phyloP scores from a whole-genome alignment of 2,888 invertebrate species.

The Hydrotaea cyrtoneurina region DNA sequence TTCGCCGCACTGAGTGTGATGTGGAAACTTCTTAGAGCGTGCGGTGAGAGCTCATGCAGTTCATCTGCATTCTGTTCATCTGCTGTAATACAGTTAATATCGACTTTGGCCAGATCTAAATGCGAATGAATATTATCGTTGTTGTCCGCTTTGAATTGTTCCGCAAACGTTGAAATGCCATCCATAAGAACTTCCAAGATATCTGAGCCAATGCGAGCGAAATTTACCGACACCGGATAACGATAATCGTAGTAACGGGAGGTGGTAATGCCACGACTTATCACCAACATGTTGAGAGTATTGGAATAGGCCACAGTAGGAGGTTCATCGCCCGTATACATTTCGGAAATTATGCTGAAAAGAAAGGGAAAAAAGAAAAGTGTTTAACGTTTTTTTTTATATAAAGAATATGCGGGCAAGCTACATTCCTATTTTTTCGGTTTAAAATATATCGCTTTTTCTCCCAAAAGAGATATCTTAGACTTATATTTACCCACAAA shows the following conservation, averaged over 20 bases:
- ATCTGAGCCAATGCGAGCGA: constrained; percentile 79
- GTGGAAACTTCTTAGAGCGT: constrained; percentile 76
- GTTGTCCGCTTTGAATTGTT: constrained; percentile 76
- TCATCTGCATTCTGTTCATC: constrained; percentile 71
- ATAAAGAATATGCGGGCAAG: too few species aligned
- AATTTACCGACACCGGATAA: constrained; percentile 79
- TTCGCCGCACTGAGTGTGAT: constrained; percentile 77
- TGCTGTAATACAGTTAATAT: constrained; percentile 72
- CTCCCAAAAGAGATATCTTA: too few species aligned
- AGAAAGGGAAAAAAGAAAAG: background rate
- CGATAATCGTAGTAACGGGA: constrained; percentile 78
- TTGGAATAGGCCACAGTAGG: constrained; percentile 77
- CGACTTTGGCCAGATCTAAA: constrained; percentile 73
- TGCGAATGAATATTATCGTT: constrained; percentile 67
- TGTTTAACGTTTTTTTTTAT: too few species aligned
- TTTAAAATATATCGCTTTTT: too few species aligned
- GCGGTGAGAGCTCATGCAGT: constrained; percentile 71
- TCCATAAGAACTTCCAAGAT: constrained; percentile 78
- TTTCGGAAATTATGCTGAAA: constrained; percentile 78
- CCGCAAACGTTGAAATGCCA: constrained; percentile 75
- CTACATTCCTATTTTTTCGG: too few species aligned
- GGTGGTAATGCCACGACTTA: constrained; percentile 74
- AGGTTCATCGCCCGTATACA: constrained; percentile 75
- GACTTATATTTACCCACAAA: too few species aligned
- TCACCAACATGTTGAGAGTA: constrained; percentile 78